Evolutionary conservation across 1,140 invertebrate species (phyloP), one percentile per base, ranked within the genome.

Genomic region (Ridgeia piscesae): DNA sequence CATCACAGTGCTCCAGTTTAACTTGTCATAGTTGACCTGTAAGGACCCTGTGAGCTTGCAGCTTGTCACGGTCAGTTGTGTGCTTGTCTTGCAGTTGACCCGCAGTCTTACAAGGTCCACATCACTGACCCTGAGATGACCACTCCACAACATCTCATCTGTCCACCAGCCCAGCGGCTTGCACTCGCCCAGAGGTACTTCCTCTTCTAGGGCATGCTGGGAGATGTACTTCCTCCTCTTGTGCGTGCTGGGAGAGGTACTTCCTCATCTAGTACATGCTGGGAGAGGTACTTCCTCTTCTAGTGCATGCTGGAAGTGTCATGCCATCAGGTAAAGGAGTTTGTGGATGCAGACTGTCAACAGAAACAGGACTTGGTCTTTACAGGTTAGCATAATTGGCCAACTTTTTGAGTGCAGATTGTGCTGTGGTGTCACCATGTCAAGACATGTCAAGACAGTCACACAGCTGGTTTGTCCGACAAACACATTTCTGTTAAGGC

Each of bases 131-230:
- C 94, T 0, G 92, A 94, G 2, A 94, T 92, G 2, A 89, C 50
- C 27, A 50, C 89, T 0, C 14, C 88, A 2, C 93, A 94, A 92
- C 93, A 93, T 91, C 89, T 95, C 9, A 94, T 94, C 1, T 95
- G 95, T 92, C 94, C 94, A 34, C 94, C 95, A 0, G 93, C 95
- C 9, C 92, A 92, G 17, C 92, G 94, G 91, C 93, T 95, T 1
- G 93, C 95, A 1, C 93, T 95, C 6, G 94, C 95, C 9, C 95
- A 95, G 92, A 93, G 95, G 92, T 95, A 95, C 92, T 95, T 95
- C 92, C 89, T 95, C 35, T 95, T 95, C 91, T 95, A 77, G 58
- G 58, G 58, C 58, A 77, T 77, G 11, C 58, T 77, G 58, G 17
- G 27, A 77, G 58, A 14, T 77, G 93, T 95, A 95, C 92, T 95